Evolutionary conservation across 2,113 vertebrate genomes (phyloP).

Genomic region (Actenoides lindsayi): DNA sequence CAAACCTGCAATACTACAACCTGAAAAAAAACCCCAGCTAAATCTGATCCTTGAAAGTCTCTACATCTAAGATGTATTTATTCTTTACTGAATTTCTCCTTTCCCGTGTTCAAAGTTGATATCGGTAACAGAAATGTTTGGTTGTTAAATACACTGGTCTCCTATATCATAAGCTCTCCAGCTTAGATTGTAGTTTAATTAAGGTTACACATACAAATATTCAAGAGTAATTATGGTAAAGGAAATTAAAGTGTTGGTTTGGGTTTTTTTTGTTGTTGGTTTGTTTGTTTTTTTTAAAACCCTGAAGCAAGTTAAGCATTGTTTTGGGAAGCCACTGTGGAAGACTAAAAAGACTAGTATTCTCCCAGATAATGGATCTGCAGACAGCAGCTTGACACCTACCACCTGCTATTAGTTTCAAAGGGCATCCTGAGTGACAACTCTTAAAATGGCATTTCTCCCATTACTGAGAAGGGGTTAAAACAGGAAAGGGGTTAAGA

Average conservation of each 20-base stretch:
- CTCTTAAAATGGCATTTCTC: neutral
- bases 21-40: neutral
- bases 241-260: neutral
- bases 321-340: neutral
- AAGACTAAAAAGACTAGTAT: neutral
- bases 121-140: neutral
- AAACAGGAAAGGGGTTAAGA: neutral
- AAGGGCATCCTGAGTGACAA: neutral
- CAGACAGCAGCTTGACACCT: neutral
- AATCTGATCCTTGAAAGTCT: neutral
- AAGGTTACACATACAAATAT: too few relatives aligned
- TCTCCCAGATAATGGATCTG: neutral
- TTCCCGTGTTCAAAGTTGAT: neutral
- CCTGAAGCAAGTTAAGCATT: neutral
- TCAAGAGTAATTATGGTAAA: neutral
- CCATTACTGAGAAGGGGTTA: neutral
- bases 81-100: neutral
- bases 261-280: too few relatives aligned
- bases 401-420: neutral
- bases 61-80: neutral
- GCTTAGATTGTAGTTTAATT: neutral
- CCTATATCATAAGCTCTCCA: neutral
- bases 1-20: constrained; percentile 19
- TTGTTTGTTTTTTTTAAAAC: neutral
- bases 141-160: neutral